Conservation (phyloP, 2,113 vertebrate genomes). For the Triplophysa siluroides region DNA sequence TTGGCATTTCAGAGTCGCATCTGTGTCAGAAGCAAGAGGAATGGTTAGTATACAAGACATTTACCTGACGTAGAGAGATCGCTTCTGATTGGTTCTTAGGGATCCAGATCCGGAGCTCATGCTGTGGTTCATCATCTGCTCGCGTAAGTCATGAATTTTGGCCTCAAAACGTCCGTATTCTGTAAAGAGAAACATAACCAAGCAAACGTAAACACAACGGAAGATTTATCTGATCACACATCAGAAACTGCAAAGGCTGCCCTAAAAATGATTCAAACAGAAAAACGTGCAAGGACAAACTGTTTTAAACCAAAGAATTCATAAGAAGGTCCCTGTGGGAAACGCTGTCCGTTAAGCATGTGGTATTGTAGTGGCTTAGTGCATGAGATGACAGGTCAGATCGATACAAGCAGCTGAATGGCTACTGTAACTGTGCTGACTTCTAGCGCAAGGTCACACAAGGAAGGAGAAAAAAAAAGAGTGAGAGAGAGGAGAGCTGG, state of each 20-base stretch:
- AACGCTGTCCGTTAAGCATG: conserved; percentile 24
- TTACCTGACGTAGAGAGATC: conserved; percentile 95
- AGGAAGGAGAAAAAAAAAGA: background rate
- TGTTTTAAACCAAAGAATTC: background rate
- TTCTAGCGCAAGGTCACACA: conserved; percentile 37
- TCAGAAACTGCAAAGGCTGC: background rate
- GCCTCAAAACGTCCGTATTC: conserved; percentile 97
- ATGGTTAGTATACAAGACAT: background rate
- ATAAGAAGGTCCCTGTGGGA: background rate
- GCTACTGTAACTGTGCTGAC: background rate
- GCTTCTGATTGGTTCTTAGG: conserved; percentile 95
- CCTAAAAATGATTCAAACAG: background rate
- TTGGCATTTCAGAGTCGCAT: background rate
- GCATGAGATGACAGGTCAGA: conserved; percentile 28
- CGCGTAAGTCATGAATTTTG: conserved; percentile 98
- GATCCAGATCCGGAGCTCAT: conserved; percentile 97
- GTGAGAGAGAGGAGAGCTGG: background rate
- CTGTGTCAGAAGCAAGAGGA: background rate
- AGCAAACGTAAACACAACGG: background rate
- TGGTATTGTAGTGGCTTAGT: conserved; percentile 4
- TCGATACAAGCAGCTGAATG: conserved; percentile 28
- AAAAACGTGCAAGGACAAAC: background rate
- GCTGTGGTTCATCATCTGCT: conserved; percentile 99
- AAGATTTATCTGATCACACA: background rate
- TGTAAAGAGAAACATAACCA: conserved; percentile 66